Base-by-base conservation (phyloP, 1,140 invertebrate genomes). In the Gyrodactylus salaris region DNA sequence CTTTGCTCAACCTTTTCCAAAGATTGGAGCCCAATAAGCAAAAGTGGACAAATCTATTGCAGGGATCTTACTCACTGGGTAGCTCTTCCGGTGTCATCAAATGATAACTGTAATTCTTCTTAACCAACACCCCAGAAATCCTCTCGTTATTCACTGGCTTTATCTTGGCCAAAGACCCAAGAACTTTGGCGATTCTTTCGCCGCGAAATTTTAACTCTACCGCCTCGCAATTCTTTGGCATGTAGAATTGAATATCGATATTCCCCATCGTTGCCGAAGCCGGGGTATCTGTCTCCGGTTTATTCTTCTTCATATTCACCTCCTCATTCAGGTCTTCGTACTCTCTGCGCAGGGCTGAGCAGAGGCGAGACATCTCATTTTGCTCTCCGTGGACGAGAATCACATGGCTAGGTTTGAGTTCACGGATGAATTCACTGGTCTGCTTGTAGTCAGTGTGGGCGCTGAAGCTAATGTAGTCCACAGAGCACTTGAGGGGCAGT, bases 391-490 rank as follows among this genome's bases (percentile, higher is more conserved):
- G 94, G 0, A 99, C 94, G 23, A 99, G 82, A 20, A 95, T 85
- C 70, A 98, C 88, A 83, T 98, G 91, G 0, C 89, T 87, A 21
- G 95, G 94, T 78, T 90, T 91, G 20, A 99, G 81, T 34, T 87
- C 86, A 26, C 90, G 84, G 75, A 99, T 89, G 78, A 99, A 99
- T 82, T 96, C 92, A 24, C 89, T 91, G 0, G 94, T 98, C 82
- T 99, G 94, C 78, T 94, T 87, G 80, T 96, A 98, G 81, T 99
- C 95, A 0, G 94, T 97, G 78, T 99, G 95, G 0, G 95, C 95
- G 0, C 93, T 97, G 81, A 99, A 99, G 0, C 91, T 96, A 76
- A 99, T 98, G 78, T 99, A 98, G 81, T 96, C 92, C 0, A 99
- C 93, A 0, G 91, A 92, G 75, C 80, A 82, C 81, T 94, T 94